Conservation (phyloP, 2,113 vertebrate species). For the Castor canadensis region DNA sequence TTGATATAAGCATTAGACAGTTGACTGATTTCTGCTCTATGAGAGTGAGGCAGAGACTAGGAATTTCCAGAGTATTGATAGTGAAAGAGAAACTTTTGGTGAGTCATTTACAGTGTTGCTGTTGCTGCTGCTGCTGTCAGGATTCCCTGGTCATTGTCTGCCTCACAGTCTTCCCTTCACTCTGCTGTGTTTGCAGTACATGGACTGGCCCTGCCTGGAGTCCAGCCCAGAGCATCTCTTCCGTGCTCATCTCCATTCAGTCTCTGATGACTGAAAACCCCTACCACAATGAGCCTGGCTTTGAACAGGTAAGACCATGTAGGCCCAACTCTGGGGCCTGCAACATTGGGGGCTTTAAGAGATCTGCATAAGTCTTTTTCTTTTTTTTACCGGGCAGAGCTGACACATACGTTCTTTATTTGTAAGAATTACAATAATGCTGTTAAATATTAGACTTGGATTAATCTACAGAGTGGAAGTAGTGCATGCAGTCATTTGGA, state of each 20-base stretch:
- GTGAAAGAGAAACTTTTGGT: constrained; percentile 54
- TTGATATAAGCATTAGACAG: constrained; percentile 43
- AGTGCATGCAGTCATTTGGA: constrained; percentile 15
- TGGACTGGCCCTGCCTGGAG: constrained; percentile 99
- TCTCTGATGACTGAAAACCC: constrained; percentile 99
- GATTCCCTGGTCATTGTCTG: neutral
- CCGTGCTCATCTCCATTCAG: constrained; percentile 99
- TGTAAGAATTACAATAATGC: neutral
- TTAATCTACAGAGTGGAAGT: constrained; percentile 16
- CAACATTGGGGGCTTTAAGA: neutral
- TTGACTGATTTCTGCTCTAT: constrained; percentile 53
- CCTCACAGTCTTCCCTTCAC: neutral
- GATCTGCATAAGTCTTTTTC: neutral
- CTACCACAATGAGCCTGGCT: constrained; percentile 98
- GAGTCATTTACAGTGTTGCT: neutral
- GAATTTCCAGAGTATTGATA: constrained; percentile 46
- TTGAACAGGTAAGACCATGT: constrained; percentile 92
- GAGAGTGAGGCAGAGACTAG: constrained; percentile 47
- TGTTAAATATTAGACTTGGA: neutral
- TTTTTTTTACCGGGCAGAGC: neutral
- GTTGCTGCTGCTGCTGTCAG: neutral
- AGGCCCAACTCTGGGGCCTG: neutral
- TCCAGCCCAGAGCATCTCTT: constrained; percentile 98
- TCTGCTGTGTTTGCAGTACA: constrained; percentile 86
- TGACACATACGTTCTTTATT: neutral